phyloP scores from a whole-genome alignment of 2,113 vertebrate species.

The Hippoglossus stenolepis region DNA sequence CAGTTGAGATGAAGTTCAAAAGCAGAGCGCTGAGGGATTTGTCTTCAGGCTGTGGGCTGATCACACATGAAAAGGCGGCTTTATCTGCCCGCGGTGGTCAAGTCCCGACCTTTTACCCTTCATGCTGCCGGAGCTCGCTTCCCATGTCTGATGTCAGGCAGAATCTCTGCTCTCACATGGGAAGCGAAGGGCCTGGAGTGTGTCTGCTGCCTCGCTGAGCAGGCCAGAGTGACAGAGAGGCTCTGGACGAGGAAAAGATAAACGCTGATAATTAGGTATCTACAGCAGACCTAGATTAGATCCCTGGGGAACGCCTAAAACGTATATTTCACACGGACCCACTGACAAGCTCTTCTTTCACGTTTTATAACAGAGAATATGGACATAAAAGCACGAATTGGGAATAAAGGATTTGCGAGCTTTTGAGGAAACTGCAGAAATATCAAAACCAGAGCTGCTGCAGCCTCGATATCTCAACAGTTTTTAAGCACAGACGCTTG shows the following conservation, averaged over 20 bases:
- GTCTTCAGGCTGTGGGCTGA: constrained; percentile 69
- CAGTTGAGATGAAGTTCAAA: constrained; percentile 72
- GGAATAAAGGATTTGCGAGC: neutral
- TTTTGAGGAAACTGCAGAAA: constrained; percentile 6
- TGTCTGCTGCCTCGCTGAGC: constrained; percentile 66
- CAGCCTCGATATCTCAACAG: neutral
- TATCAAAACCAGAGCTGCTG: neutral
- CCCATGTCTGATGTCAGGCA: constrained; percentile 78
- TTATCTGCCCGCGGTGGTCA: constrained; percentile 78
- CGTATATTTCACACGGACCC: constrained; percentile 8
- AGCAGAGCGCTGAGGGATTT: constrained; percentile 60
- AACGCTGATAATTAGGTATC: constrained; percentile 63
- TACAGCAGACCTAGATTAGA: constrained; percentile 49
- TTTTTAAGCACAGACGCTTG: neutral
- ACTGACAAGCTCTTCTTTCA: constrained; percentile 10
- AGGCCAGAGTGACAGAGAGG: constrained; percentile 15
- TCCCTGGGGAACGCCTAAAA: constrained; percentile 54
- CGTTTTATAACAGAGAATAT: neutral
- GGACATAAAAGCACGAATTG: constrained; percentile 15
- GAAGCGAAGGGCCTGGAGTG: constrained; percentile 68
- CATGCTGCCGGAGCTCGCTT: constrained; percentile 64
- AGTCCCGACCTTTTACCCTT: constrained; percentile 78
- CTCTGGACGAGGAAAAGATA: constrained; percentile 65
- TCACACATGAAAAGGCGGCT: constrained; percentile 79
- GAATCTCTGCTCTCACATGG: constrained; percentile 64